These are phyloP conservation scores for Busseola fusca DNA, from an alignment of 2,888 invertebrate genomes.

Conservation along the genomic window DNA sequence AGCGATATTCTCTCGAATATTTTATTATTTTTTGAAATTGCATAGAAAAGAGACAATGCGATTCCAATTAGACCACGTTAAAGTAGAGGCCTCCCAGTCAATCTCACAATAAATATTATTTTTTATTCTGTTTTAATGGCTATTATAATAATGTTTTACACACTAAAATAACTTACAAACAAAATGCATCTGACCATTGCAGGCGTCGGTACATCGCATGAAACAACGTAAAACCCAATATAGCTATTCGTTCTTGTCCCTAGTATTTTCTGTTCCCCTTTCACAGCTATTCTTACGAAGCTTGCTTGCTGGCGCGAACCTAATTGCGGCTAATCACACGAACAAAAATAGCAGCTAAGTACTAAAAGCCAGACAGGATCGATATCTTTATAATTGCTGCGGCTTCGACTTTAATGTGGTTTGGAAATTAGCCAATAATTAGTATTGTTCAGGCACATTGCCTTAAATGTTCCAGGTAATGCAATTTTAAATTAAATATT, in stretches of 20 bases:
- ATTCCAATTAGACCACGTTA: background rate
- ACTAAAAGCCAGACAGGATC: slow-evolving; percentile 54
- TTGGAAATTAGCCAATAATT: slow-evolving; percentile 30
- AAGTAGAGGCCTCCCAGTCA: background rate
- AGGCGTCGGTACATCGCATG: background rate
- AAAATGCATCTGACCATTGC: background rate
- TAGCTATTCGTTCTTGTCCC: slow-evolving; percentile 15
- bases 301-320: slow-evolving; percentile 49
- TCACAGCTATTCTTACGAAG: slow-evolving; percentile 51
- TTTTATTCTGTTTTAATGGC: background rate
- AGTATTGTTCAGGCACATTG: background rate
- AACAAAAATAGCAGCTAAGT: slow-evolving; percentile 56
- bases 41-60: background rate
- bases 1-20: background rate
- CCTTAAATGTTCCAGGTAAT: slow-evolving; percentile 19
- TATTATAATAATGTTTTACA: background rate
- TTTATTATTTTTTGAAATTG: background rate
- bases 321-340: slow-evolving; percentile 58
- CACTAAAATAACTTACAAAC: background rate
- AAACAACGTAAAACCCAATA: slow-evolving; percentile 8
- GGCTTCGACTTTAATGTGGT: slow-evolving; percentile 32
- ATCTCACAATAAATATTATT: background rate
- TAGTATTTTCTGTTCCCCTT: slow-evolving; percentile 47
- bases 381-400: slow-evolving; percentile 51
- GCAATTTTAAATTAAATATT: background rate